Conservation (phyloP, 2,888 invertebrate genomes). For the Exephanes ischioxanthus region DNA sequence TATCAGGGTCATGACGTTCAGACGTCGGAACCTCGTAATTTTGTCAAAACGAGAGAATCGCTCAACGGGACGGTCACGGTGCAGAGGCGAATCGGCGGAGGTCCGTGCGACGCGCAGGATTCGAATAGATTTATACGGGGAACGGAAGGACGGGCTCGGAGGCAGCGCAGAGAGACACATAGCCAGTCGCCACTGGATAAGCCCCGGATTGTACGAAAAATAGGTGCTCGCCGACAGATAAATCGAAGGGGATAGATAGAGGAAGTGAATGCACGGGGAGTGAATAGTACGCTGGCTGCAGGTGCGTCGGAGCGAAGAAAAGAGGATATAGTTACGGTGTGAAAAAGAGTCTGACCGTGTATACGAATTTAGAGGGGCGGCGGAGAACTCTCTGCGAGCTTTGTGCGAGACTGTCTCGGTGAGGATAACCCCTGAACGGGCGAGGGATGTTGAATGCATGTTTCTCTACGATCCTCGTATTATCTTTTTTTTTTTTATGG, state of each 20-base stretch:
- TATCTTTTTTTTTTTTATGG: not conserved
- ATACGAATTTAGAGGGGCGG: not conserved
- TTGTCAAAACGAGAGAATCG: not conserved
- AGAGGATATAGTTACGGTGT: slow-evolving; percentile 24
- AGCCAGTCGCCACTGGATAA: slow-evolving; percentile 28
- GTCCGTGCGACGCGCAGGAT: not conserved
- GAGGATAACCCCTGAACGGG: not conserved
- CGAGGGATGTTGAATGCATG: not conserved
- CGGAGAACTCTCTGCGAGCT: not conserved
- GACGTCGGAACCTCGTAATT: slow-evolving; percentile 38
- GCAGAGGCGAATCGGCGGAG: not conserved
- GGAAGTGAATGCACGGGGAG: slow-evolving; percentile 16
- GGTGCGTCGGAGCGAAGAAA: slow-evolving; percentile 33
- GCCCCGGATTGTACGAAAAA: slow-evolving; percentile 56
- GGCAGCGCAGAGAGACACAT: not conserved
- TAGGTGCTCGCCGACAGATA: slow-evolving; percentile 1
- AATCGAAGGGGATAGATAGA: slow-evolving; percentile 2
- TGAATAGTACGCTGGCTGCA: slow-evolving; percentile 11
- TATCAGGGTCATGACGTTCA: not conserved
- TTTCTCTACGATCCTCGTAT: not conserved
- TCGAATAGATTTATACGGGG: not conserved
- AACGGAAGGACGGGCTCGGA: not conserved
- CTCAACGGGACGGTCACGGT: not conserved
- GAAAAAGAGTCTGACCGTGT: not conserved
- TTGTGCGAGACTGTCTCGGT: not conserved